Percentiles rank a stretch among this genome's conserved stretches.
phyloP scores from a whole-genome alignment of 2,113 vertebrate species.

The Hemicordylus capensis region DNA sequence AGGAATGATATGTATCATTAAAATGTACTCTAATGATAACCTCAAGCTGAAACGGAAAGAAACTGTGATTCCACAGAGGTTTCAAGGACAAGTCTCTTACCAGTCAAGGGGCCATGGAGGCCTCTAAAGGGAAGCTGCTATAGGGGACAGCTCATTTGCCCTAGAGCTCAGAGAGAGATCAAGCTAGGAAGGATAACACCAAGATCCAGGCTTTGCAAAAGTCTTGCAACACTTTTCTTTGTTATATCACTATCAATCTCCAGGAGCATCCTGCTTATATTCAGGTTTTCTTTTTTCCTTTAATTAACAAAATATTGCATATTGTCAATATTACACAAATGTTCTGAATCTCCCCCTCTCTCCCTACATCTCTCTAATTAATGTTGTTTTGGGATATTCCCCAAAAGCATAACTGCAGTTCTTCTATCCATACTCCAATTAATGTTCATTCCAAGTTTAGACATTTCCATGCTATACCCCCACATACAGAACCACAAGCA shows the following conservation, averaged over 20 bases:
- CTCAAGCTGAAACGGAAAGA: conserved; percentile 67
- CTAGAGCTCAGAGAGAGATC: conserved; percentile 60
- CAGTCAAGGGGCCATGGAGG: conserved; percentile 49
- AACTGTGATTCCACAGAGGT: conserved; percentile 53
- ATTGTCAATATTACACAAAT: background rate
- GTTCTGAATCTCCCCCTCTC: background rate
- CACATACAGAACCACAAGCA: background rate
- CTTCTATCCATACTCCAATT: background rate
- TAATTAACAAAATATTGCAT: background rate
- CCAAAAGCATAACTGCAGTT: too few species aligned
- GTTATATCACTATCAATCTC: conserved; percentile 32
- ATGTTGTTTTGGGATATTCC: background rate
- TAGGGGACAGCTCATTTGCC: conserved; percentile 52
- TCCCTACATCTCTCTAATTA: background rate
- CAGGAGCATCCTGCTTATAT: conserved; percentile 6
- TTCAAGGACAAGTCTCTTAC: conserved; percentile 66
- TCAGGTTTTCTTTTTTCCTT: background rate
- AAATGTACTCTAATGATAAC: conserved; percentile 66
- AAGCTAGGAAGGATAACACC: conserved; percentile 25
- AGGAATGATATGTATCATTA: conserved; percentile 59
- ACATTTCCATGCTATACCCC: background rate
- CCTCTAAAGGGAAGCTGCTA: conserved; percentile 48
- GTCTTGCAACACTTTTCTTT: conserved; percentile 25
- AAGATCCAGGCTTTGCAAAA: conserved; percentile 55
- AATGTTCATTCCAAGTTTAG: background rate